Evolutionary conservation across 2,113 vertebrate species (phyloP), one percentile per base, ranked within the genome.

Genomic region (Propithecus coquereli): DNA sequence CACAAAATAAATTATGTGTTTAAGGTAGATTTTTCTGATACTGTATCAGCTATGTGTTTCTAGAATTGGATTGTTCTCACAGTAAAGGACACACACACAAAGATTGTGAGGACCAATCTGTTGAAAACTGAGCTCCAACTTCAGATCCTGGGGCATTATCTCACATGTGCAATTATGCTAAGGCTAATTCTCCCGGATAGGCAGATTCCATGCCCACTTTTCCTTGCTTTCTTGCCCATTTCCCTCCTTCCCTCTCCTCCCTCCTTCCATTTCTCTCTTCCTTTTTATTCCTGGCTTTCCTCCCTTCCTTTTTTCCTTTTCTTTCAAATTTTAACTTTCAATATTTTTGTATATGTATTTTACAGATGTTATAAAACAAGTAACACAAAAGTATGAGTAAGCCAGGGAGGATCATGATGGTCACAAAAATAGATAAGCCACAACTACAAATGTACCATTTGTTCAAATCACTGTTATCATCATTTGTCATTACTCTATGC

Each of bases 1-100:
- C 47, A 92, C 79, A 89, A 89, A 89, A 73, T 52, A 95, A 63
- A 95, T 70, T 30, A 54, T 34, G 43, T 80, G 9, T 90, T 87
- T 76, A 91, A 95, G 76, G 37, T 17, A 94, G 30, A 92, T 27
- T 66, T 77, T 96, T 94, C 91, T 91, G 45, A 88, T 37, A 47
- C 54, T 88, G 6, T 2, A 43, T 43, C 61, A 83, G 25, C n/a
- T 79, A 54, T 32, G 45, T 80, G 70, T 91, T 96, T 91, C 83
- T 65, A 93, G 61, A 85, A 79, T 43, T 94, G 25, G 11, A 85
- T 59, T 88, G 37, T 80, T 79, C 63, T 94, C 63, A 43, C 10
- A 88, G 34, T 73, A 43, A 79, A 97, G 57, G 87, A 91, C 79
- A 11, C 45, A 94, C 40, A 3, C 57, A 74, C 45, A 23, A 86